phyloP scores from a whole-genome alignment of 2,113 vertebrate species.

The Microcebus murinus region DNA sequence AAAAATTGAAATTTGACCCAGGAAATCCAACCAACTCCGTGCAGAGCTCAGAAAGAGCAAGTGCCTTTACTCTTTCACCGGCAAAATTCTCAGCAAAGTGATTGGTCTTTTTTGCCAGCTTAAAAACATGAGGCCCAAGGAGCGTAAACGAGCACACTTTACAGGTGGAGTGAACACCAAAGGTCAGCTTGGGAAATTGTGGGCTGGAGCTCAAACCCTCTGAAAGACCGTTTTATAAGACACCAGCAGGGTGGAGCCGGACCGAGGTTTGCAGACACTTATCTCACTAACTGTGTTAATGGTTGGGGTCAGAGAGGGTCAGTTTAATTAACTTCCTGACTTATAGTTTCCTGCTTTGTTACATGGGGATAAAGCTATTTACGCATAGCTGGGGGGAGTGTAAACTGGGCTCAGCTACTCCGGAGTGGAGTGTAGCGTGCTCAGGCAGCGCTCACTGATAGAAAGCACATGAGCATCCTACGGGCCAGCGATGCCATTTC shows the following conservation, averaged over 20 bases:
- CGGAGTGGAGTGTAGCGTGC: too few species aligned
- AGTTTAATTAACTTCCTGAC: not conserved
- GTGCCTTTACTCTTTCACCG: not conserved
- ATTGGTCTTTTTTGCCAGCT: not conserved
- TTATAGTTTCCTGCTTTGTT: not conserved
- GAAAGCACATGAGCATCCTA: too few species aligned
- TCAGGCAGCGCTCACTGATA: not conserved
- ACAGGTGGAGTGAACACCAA: not conserved
- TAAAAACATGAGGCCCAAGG: not conserved
- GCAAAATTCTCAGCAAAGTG: not conserved
- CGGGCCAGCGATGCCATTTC: not conserved
- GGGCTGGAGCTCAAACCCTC: not conserved
- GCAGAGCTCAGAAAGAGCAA: not conserved
- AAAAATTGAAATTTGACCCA: not conserved
- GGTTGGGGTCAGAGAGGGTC: accelerated
- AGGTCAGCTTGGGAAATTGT: not conserved
- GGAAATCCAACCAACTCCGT: not conserved
- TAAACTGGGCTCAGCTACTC: not conserved
- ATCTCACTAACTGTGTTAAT: not conserved
- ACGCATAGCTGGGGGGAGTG: too few species aligned
- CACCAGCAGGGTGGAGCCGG: not conserved
- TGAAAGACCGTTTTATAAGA: not conserved
- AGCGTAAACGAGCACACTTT: not conserved
- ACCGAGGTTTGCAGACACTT: not conserved
- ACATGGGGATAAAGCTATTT: not conserved